Conservation (phyloP, 2,113 vertebrate species). For the Gobius niger region DNA sequence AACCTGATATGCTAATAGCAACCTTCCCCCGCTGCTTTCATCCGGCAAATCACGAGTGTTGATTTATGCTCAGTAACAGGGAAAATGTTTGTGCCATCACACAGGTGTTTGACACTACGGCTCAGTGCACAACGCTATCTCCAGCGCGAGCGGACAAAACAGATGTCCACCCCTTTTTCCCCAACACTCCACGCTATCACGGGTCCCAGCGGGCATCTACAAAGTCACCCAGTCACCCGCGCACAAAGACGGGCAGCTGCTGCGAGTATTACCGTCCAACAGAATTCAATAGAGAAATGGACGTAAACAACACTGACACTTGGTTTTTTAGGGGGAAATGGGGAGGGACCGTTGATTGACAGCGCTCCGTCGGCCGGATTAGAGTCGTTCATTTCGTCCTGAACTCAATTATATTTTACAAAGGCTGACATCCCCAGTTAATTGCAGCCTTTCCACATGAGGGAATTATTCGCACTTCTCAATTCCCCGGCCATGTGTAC, state of each 20-base stretch:
- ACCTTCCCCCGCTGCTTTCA: slow-evolving; percentile 31
- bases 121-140: slow-evolving; percentile 53
- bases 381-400: slow-evolving; percentile 78
- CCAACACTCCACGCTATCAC: slow-evolving; percentile 24
- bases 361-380: slow-evolving; percentile 77
- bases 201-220: slow-evolving; percentile 38
- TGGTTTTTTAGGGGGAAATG: slow-evolving; percentile 62
- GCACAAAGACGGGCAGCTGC: slow-evolving; percentile 63
- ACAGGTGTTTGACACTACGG: slow-evolving; percentile 57
- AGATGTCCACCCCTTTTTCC: slow-evolving; percentile 51
- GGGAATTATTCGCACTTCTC: slow-evolving; percentile 81
- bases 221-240: slow-evolving; percentile 58
- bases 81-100: slow-evolving; percentile 45
- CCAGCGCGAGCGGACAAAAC: slow-evolving; percentile 45
- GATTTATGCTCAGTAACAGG: slow-evolving; percentile 43
- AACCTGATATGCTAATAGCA: slow-evolving; percentile 46
- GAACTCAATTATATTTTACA: slow-evolving; percentile 85
- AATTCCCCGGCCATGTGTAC: slow-evolving; percentile 78
- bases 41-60: slow-evolving; percentile 18
- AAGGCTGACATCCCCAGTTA: slow-evolving; percentile 83
- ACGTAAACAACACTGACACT: slow-evolving; percentile 75
- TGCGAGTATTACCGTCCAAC: slow-evolving; percentile 64
- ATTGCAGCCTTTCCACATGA: slow-evolving; percentile 82
- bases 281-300: slow-evolving; percentile 52
- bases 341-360: slow-evolving; percentile 73